Evolutionary conservation across 2,888 invertebrate species (phyloP).

Genomic region (Diarsia brunnea): DNA sequence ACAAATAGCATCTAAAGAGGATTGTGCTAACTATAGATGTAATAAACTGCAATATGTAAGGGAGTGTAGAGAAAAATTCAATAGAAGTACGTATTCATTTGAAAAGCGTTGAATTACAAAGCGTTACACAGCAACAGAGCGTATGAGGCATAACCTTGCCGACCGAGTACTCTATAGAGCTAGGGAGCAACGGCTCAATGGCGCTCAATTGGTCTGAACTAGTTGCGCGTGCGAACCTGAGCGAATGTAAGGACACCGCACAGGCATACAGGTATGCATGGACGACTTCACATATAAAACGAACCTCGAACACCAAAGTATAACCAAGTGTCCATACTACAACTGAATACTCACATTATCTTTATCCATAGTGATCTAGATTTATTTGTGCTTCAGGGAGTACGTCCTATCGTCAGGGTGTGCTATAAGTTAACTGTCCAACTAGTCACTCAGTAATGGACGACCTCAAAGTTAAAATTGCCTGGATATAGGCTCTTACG

Average conservation of each 20-base stretch:
- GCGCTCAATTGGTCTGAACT: slow-evolving; percentile 88
- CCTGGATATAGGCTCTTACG: slow-evolving; percentile 70
- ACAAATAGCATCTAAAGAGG: slow-evolving; percentile 52
- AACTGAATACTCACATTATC: slow-evolving; percentile 54
- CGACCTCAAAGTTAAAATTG: slow-evolving; percentile 59
- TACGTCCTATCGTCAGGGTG: slow-evolving; percentile 40
- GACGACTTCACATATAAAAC: slow-evolving; percentile 64
- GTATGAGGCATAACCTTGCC: slow-evolving; percentile 83
- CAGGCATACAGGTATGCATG: slow-evolving; percentile 68
- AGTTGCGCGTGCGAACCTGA: slow-evolving; percentile 87
- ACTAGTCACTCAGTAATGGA: slow-evolving; percentile 38
- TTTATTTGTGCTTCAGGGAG: slow-evolving; percentile 36
- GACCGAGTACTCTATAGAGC: slow-evolving; percentile 78
- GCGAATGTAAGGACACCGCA: slow-evolving; percentile 78
- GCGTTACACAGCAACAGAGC: slow-evolving; percentile 64
- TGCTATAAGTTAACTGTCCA: slow-evolving; percentile 43
- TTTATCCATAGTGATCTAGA: slow-evolving; percentile 39
- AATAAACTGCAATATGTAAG: slow-evolving; percentile 54
- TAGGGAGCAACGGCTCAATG: slow-evolving; percentile 86
- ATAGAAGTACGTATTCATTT: slow-evolving; percentile 56
- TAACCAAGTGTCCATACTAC: slow-evolving; percentile 43
- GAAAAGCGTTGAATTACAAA: slow-evolving; percentile 66
- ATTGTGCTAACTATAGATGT: slow-evolving; percentile 54
- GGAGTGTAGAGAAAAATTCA: slow-evolving; percentile 57
- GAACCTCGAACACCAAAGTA: slow-evolving; percentile 52